Conservation (phyloP, 2,888 invertebrate species). For the Thumatha senex region DNA sequence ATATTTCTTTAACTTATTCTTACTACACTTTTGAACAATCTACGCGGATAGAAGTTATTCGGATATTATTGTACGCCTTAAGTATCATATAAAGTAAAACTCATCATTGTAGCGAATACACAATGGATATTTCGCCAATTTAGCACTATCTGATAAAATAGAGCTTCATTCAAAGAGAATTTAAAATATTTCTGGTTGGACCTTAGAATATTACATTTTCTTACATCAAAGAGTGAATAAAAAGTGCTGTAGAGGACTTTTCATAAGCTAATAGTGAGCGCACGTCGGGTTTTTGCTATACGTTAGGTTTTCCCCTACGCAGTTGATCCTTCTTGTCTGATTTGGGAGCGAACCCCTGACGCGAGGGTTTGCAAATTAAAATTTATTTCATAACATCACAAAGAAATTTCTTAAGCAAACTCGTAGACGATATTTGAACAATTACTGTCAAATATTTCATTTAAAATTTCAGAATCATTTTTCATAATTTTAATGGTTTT, state of each 20-base stretch:
- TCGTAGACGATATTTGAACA: conserved; percentile 33
- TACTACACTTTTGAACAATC: too few relatives aligned
- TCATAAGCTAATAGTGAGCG: conserved; percentile 41
- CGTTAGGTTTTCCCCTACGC: conserved; percentile 36
- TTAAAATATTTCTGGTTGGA: conserved; percentile 26
- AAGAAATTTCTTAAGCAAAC: conserved; percentile 31
- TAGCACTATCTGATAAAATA: conserved; percentile 3
- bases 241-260: conserved; percentile 39
- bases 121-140: not conserved
- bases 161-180: conserved; percentile 19
- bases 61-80: too few relatives aligned
- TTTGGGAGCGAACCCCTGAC: conserved; percentile 47
- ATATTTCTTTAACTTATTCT: too few relatives aligned
- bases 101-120: not conserved
- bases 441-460: conserved; percentile 38
- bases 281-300: conserved; percentile 39
- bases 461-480: conserved; percentile 29
- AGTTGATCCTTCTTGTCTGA: conserved; percentile 64
- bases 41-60: too few relatives aligned
- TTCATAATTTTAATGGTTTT: conserved; percentile 3
- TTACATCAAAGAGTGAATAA: conserved; percentile 38
- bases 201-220: conserved; percentile 35
- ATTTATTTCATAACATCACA: conserved; percentile 54
- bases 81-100: too few relatives aligned
- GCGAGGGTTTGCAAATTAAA: conserved; percentile 59